These are phyloP conservation scores for Diachasmimorpha longicaudata DNA, from an alignment of 1,140 invertebrate species.

Conservation along the genomic window DNA sequence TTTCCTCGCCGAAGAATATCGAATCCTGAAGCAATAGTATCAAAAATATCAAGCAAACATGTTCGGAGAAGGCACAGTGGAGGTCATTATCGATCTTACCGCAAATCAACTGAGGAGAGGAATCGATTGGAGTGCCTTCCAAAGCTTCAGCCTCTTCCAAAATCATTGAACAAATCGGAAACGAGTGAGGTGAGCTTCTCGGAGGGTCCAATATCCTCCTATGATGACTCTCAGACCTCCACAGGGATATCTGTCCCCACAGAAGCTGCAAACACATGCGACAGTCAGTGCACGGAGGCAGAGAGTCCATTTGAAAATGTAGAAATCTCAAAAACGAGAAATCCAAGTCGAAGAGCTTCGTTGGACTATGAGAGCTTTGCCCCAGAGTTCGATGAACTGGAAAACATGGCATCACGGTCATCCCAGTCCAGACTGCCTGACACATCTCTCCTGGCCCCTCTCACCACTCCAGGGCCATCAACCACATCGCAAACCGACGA, in stretches of 20 bases:
- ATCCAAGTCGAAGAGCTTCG: neutral
- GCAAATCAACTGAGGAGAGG: neutral
- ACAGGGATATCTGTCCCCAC: neutral
- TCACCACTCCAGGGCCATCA: conserved; percentile 14
- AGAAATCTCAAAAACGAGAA: neutral
- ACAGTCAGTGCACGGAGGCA: neutral
- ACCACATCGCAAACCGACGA: neutral
- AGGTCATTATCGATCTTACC: conserved; percentile 2
- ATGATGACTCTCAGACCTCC: neutral
- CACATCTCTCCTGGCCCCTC: neutral
- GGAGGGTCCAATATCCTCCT: neutral
- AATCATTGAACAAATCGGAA: neutral
- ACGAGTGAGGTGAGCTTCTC: neutral
- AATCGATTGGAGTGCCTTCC: neutral
- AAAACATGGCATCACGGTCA: conserved; percentile 11
- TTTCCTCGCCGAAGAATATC: conserved; percentile 24
- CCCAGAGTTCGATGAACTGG: conserved; percentile 13
- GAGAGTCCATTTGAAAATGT: neutral
- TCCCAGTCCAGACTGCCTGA: neutral
- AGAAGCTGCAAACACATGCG: neutral
- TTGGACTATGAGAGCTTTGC: neutral
- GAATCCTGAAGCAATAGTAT: conserved; percentile 17
- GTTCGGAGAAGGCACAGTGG: conserved; percentile 13
- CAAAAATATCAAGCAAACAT: conserved; percentile 9
- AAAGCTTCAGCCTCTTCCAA: neutral